Conservation (phyloP, 1,140 invertebrate genomes). For the Maniola jurtina region DNA sequence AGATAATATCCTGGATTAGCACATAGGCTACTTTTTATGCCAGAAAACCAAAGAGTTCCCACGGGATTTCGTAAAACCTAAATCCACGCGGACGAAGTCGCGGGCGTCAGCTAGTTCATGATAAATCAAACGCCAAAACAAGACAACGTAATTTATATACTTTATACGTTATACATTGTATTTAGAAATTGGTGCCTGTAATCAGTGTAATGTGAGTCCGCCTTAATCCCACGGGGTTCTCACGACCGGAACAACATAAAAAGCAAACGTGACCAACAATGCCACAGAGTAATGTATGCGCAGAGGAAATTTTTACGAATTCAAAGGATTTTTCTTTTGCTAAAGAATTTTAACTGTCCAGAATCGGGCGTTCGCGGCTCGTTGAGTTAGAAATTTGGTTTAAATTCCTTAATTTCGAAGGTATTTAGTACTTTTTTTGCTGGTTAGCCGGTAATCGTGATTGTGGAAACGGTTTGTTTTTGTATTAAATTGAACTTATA, state of each 20-base stretch:
- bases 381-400: neutral
- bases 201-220: conserved; percentile 6
- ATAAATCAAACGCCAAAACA: too few species aligned
- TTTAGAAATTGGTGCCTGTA: neutral
- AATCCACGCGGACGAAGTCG: too few species aligned
- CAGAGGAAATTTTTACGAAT: conserved; percentile 4
- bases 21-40: too few species aligned
- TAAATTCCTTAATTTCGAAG: neutral
- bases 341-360: conserved; percentile 14
- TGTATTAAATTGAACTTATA: too few species aligned
- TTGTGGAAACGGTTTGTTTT: neutral
- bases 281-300: conserved; percentile 27
- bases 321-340: conserved; percentile 11
- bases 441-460: neutral
- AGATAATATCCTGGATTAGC: too few species aligned
- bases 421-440: neutral
- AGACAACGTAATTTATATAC: neutral
- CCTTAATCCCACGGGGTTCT: conserved; percentile 9
- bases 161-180: neutral
- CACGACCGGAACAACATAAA: conserved; percentile 45
- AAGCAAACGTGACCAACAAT: conserved; percentile 41
- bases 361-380: conserved; percentile 1
- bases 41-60: too few species aligned
- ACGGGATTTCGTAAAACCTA: too few species aligned
- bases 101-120: too few species aligned